phyloP scores from a whole-genome alignment of 30 jellyfish, hydroid and myxozoan genomes.

The Turritopsis rubra region DNA sequence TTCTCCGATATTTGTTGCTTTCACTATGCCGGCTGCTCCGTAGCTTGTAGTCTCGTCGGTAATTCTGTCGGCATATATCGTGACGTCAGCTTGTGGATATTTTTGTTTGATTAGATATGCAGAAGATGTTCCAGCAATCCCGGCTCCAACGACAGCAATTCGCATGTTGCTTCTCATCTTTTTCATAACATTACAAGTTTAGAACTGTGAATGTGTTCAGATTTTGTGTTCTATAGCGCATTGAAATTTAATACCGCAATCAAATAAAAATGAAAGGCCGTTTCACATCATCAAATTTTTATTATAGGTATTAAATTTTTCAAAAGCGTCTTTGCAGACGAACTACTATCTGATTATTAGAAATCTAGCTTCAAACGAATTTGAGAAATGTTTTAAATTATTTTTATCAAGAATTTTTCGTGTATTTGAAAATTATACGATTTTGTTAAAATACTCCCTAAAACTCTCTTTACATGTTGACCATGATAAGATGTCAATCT shows the following conservation, averaged over 20 bases:
- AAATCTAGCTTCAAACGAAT: background rate
- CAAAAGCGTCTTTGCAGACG: background rate
- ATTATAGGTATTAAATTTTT: too few relatives aligned
- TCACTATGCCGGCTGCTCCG: constrained; percentile 59
- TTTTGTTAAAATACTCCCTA: too few relatives aligned
- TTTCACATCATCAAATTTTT: background rate
- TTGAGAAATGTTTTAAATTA: too few relatives aligned
- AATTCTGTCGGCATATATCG: constrained; percentile 44
- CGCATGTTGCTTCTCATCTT: background rate
- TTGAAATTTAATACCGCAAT: background rate
- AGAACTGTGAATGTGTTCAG: background rate
- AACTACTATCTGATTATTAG: too few relatives aligned
- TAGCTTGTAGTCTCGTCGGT: constrained; percentile 56
- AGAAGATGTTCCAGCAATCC: constrained; percentile 47
- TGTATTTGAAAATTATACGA: too few relatives aligned
- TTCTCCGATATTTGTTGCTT: background rate
- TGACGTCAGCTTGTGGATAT: constrained; percentile 16
- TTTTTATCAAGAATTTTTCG: too few relatives aligned
- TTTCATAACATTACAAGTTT: background rate
- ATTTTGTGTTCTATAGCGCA: background rate
- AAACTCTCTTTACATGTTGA: too few relatives aligned
- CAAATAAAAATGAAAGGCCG: background rate
- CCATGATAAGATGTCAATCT: too few relatives aligned
- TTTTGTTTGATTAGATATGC: constrained; percentile 29
- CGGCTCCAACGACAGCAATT: constrained; percentile 77